Evolutionary conservation across 1,140 invertebrate genomes (phyloP), one percentile per base, ranked within the genome.

Genomic region (Brachionus koreanus): DNA sequence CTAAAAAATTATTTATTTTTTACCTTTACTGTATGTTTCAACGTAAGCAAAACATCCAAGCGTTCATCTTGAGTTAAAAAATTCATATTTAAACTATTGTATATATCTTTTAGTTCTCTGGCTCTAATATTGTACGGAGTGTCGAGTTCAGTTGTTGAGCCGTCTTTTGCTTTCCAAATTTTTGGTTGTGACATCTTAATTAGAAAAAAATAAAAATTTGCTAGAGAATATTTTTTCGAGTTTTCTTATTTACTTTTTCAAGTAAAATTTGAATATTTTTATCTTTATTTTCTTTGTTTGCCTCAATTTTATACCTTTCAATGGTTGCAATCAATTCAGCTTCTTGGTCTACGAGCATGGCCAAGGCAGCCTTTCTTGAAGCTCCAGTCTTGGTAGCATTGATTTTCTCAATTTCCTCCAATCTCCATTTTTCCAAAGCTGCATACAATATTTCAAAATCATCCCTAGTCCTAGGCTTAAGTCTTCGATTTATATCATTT

Each of bases 11-110:
- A 49, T 37, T 35, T 77, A n/a, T 7, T 29, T n/a, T 37, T 46
- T 81, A 88, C 88, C 85, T 88, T 88, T 7, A 89, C 87, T 29
- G 88, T 89, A 72, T 89, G 87, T 84, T 89, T 89, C 2, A 89
- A 84, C 0, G 88, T 88, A 13, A 89, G 85, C 9, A 89, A 84
- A 0, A 88, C 87, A 85, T 89, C 88, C 19, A 89, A 84, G 29
- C 88, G 82, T 83, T 89, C 88, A 84, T 89, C 88, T 75, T 87
- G 87, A 5, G 88, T 88, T 6, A 89, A 85, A 72, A 87, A 88
- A 77, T 87, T 88, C 87, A 89, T 88, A 83, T 87, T 88, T 83
- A 89, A 86, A 83, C 86, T 88, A 84, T 87, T 88, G 83, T 88
- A 88, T 39, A 89, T 88, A 79, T 89, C 87, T 63, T 85, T 85